Base-by-base conservation (phyloP, 1,140 invertebrate species). In the Aricia agestis region DNA sequence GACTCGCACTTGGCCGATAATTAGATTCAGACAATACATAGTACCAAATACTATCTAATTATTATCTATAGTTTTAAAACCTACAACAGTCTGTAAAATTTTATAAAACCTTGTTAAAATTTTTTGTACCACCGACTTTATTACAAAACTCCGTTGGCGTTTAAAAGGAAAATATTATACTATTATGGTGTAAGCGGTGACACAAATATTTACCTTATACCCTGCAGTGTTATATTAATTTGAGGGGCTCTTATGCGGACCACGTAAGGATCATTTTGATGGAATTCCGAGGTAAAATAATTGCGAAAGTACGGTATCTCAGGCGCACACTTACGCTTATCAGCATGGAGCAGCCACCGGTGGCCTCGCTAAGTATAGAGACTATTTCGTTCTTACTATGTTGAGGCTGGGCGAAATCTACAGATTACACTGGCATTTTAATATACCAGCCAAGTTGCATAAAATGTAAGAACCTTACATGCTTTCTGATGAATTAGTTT, bases 281-380 rank as follows among this genome's bases (percentile, higher is more conserved):
- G 9, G 6, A 36, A 36, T 9, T 36, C 36, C 5, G 36, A 36
- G 36, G 36, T 36, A 36, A 36, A 36, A 36, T 36, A 36, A 36
- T 9, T 7, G 6, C 36, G 45, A 52, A 52, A 1, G 45, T 52
- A 52, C 75, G 70, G 76, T 83, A 85, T 84, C 82, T 82, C 71
- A 74, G 63, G 69, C 80, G 73, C 72, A 76, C 75, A 75, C 74
- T 77, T 66, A 69, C 67, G 75, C 80, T 88, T 86, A 88, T 88
- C 86, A 82, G 36, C 36, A 70, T 72, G 74, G 67, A 76, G 68
- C 83, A 85, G 79, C 70, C 78, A 69, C 76, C 76, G 72, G 74
- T 78, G 78, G 75, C 76, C 79, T 66, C 68, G 69, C 67, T 69
- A 70, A 45, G 42, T 45, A 45, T 45, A 52, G 25, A 52, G 45